A percentile compares a stretch with the other conserved stretches of the same genome.
Evolutionary conservation across 2,113 vertebrate species (phyloP).

Genomic region (Phyllopteryx taeniolatus): DNA sequence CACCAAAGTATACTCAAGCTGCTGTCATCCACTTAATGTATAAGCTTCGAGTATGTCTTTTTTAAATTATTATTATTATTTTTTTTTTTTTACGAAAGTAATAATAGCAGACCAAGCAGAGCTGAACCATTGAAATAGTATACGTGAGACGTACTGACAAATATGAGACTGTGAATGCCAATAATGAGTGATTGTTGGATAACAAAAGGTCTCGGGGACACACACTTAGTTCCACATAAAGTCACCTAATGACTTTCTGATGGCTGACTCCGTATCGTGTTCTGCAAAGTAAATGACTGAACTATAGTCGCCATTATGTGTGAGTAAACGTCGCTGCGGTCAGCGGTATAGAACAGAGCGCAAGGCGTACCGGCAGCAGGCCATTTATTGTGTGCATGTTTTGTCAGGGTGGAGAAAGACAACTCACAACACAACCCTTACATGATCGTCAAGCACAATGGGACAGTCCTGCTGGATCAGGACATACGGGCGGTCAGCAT

Average conservation of each 20-base stretch:
- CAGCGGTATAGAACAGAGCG: background rate
- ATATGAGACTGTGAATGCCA: background rate
- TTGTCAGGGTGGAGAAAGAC: slow-evolving; percentile 53
- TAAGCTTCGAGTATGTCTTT: too few relatives aligned
- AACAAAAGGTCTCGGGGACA: too few relatives aligned
- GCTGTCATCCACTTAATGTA: too few relatives aligned
- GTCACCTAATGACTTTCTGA: background rate
- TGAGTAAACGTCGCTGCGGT: background rate
- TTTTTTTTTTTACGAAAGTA: too few relatives aligned
- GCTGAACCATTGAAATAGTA: too few relatives aligned
- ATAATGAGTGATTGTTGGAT: background rate
- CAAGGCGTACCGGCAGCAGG: background rate
- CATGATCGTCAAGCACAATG: slow-evolving; percentile 28
- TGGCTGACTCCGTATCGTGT: background rate
- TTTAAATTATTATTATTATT: too few relatives aligned
- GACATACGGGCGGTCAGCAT: slow-evolving; percentile 56
- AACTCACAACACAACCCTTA: slow-evolving; percentile 39
- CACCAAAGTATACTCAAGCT: too few relatives aligned
- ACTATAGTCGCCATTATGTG: background rate
- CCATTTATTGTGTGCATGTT: slow-evolving; percentile 9
- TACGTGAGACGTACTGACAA: background rate
- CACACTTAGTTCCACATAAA: background rate
- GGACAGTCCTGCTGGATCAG: slow-evolving; percentile 28
- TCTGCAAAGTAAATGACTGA: background rate
- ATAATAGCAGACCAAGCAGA: too few relatives aligned